Evolutionary conservation across 2,113 vertebrate genomes (phyloP), one percentile per base, ranked within the genome.

Genomic region (Corythaeola cristata): DNA sequence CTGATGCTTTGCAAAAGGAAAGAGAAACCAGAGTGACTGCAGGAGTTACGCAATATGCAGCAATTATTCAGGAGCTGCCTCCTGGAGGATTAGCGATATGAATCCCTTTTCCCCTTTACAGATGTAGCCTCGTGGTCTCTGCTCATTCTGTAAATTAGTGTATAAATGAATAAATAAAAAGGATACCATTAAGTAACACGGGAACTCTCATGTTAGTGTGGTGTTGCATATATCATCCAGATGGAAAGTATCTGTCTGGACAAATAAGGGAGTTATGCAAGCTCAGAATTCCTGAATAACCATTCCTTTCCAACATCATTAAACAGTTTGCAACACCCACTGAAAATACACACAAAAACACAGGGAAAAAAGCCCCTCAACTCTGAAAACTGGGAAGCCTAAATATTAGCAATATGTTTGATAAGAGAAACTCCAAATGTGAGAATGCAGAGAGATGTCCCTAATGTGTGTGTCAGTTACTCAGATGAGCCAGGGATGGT

Each of bases 251-350:
- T 92, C 90, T 86, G 87, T 78, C 87, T 79, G 53, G 87, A 73
- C 76, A 90, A 88, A 96, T 88, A 76, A 90, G 79, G 83, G 79
- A 90, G 83, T 92, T 84, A 86, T 56, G 79, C 79, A 93, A 95
- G 82, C 50, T 88, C 63, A 18, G 68, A 81, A 92, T 94, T 94
- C 85, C 90, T 78, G 59, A 92, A 52, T 84, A 90, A 30, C n/a
- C 12, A 1, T 84, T 72, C 33, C 59, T 72, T 86, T 92, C 27
- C 27, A 21, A 17, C 11, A 39, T 37, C 45, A 5, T 30, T 44
- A 53, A 90, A 58, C 13, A 47, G 45, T 72, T 84, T 74, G 75
- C 12, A 28, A 11, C 67, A 63, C 15, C 18, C 26, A 6, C 72
- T 35, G 30, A 77, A 96, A 96, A 89, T 11, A 24, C 3, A 1